Evolutionary conservation across 2,797 vertebrate species (phyloP).

Genomic region (Saxicola maurus): DNA sequence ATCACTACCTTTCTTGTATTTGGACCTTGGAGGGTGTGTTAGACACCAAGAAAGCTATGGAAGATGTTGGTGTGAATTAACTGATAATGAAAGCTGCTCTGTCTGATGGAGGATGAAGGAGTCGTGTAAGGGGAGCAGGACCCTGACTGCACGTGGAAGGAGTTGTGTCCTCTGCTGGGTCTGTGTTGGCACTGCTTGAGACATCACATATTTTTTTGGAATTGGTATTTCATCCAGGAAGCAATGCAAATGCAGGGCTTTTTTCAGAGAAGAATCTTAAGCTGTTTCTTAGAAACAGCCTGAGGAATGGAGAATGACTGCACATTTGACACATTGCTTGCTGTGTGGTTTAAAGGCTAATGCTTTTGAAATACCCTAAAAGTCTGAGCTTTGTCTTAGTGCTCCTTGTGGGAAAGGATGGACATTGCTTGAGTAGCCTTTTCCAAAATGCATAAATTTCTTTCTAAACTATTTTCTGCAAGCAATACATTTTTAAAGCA

Average conservation of each 20-base stretch:
- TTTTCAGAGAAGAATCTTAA: background rate
- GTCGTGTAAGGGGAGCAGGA: background rate
- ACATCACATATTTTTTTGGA: background rate
- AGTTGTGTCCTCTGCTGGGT: background rate
- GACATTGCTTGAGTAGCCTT: background rate
- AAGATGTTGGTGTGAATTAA: background rate
- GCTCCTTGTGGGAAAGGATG: background rate
- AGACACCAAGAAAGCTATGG: background rate
- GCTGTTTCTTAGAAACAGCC: background rate
- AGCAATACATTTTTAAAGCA: background rate
- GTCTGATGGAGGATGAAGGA: background rate
- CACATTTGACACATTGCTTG: background rate
- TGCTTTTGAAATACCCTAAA: background rate
- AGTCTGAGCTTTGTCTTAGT: background rate
- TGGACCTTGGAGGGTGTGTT: background rate
- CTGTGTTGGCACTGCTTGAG: background rate
- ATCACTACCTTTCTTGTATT: background rate
- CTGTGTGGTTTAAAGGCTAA: background rate
- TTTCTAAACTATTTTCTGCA: background rate
- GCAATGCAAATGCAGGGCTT: background rate
- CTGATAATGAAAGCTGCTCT: background rate
- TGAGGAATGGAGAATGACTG: background rate
- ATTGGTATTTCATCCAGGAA: background rate
- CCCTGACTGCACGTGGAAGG: background rate
- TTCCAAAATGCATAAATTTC: background rate